Conservation (phyloP, 2,113 vertebrate species). For the Xiphias gladius region DNA sequence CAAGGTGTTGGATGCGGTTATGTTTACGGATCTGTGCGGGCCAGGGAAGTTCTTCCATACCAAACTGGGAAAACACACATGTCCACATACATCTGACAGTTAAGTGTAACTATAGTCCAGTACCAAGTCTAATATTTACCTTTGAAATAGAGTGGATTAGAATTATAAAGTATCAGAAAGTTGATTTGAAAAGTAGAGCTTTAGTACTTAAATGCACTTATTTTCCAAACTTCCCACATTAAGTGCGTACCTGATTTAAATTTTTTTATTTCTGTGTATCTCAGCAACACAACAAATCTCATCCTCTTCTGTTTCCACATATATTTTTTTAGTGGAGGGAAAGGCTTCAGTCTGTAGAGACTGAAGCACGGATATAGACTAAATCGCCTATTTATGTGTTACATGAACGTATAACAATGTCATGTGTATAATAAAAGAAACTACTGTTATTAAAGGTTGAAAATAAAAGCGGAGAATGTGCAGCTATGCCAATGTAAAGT, state of each 20-base stretch:
- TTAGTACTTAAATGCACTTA: not conserved
- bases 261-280: not conserved
- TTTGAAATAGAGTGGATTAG: not conserved
- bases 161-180: not conserved
- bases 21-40: not conserved
- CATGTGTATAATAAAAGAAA: slow-evolving; percentile 19
- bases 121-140: not conserved
- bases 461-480: slow-evolving; percentile 9
- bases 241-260: not conserved
- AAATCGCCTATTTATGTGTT: not conserved
- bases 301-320: slow-evolving; percentile 11
- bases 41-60: not conserved
- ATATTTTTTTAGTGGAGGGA: slow-evolving; percentile 27
- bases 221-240: not conserved
- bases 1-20: not conserved
- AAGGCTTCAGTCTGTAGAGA: not conserved
- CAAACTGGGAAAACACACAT: not conserved
- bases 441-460: slow-evolving; percentile 49
- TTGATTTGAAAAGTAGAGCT: not conserved
- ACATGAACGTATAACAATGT: slow-evolving; percentile 9
- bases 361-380: not conserved
- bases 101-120: no score
- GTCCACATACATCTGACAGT: no score
- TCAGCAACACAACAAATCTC: slow-evolving; percentile 10
- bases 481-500: slow-evolving; percentile 14